Percentiles rank a stretch among this genome's conserved stretches.
These are phyloP conservation scores for Gambusia affinis DNA, from an alignment of 2,113 vertebrate genomes.

Conservation along the genomic window DNA sequence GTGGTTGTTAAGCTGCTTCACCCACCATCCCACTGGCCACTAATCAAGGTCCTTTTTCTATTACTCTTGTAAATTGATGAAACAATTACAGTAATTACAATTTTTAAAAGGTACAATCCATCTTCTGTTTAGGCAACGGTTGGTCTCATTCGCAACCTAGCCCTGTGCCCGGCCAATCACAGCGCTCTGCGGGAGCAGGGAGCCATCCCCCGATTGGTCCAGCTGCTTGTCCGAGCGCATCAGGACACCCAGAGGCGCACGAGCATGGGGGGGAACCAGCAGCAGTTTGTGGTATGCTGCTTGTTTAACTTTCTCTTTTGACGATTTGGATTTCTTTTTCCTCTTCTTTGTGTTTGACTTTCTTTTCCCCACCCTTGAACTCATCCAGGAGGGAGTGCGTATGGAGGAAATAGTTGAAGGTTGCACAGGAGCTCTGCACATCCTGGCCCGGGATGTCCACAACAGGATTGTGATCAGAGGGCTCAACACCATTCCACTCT, in stretches of 20 bases:
- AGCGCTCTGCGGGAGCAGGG: slow-evolving; percentile 96
- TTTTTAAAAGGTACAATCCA: neutral
- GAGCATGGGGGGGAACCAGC: slow-evolving; percentile 96
- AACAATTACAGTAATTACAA: neutral
- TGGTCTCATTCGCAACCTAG: slow-evolving; percentile 95
- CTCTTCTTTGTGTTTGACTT: neutral
- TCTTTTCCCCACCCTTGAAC: neutral
- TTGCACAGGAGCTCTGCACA: slow-evolving; percentile 97
- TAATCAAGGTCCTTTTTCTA: slow-evolving; percentile 88
- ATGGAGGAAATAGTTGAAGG: slow-evolving; percentile 99
- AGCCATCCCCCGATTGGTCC: slow-evolving; percentile 94
- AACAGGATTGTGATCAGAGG: slow-evolving; percentile 97
- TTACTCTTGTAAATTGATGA: neutral
- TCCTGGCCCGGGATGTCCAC: slow-evolving; percentile 96
- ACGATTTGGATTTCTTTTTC: neutral
- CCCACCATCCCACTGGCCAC: slow-evolving; percentile 97
- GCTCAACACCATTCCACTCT: slow-evolving; percentile 97
- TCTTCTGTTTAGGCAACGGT: slow-evolving; percentile 87
- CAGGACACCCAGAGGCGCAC: slow-evolving; percentile 98
- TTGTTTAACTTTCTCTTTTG: neutral
- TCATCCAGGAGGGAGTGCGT: slow-evolving; percentile 90
- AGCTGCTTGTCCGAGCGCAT: slow-evolving; percentile 94
- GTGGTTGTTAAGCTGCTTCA: slow-evolving; percentile 98
- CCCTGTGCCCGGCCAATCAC: slow-evolving; percentile 96
- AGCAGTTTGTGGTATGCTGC: slow-evolving; percentile 93